Percentiles rank a stretch among this genome's conserved stretches.
phyloP scores from a whole-genome alignment of 2,797 vertebrate genomes.

The Spinus pinus region DNA sequence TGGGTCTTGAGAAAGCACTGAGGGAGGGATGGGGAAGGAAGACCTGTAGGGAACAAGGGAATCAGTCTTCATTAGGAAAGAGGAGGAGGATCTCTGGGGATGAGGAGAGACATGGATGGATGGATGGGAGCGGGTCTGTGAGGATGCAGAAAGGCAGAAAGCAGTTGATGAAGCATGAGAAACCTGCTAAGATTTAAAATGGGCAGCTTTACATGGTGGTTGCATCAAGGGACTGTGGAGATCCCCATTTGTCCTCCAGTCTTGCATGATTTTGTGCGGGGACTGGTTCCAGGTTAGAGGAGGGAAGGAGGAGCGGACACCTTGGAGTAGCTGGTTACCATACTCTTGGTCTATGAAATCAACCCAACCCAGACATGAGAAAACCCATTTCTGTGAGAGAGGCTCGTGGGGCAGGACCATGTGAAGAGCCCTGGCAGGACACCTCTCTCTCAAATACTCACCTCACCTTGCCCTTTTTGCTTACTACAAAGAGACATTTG shows the following conservation, averaged over 20 bases:
- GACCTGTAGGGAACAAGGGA: not conserved
- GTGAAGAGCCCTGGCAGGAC: not conserved
- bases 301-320: not conserved
- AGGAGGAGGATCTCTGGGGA: not conserved
- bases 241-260: not conserved
- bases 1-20: not conserved
- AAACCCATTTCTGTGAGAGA: not conserved
- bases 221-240: not conserved
- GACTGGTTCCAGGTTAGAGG: not conserved
- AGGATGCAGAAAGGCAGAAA: not conserved
- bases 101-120: not conserved
- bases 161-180: not conserved
- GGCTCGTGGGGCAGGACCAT: accelerated
- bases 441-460: not conserved
- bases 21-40: not conserved
- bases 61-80: not conserved
- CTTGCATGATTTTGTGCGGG: not conserved
- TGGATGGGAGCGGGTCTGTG: not conserved
- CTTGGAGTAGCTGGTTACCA: not conserved
- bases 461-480: not conserved
- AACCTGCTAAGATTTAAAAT: not conserved
- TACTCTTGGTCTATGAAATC: not conserved
- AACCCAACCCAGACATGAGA: not conserved
- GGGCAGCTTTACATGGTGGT: not conserved
- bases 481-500: not conserved